A percentile compares a stretch with the other conserved stretches of the same genome.
Conservation (phyloP, 1,140 invertebrate genomes). For the Microvelia longipes region DNA sequence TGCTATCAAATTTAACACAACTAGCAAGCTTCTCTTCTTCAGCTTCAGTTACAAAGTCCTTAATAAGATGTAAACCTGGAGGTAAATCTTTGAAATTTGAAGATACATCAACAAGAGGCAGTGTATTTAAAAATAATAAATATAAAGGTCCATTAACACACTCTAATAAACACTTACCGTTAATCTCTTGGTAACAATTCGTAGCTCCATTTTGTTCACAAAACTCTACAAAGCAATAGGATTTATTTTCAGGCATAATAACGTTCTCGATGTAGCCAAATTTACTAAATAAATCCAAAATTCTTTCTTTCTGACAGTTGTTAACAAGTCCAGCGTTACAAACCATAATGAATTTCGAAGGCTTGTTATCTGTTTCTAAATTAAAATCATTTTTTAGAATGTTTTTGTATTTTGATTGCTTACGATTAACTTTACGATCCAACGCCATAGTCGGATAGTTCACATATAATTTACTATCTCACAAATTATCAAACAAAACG, state of each 20-base stretch:
- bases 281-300: constrained; percentile 36
- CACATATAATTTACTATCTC: constrained; percentile 12
- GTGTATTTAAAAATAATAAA: constrained; percentile 37
- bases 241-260: constrained; percentile 51
- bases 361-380: not conserved
- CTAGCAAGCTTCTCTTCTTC: constrained; percentile 53
- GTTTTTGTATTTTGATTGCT: constrained; percentile 2
- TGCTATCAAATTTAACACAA: constrained; percentile 30
- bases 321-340: constrained; percentile 62
- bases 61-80: constrained; percentile 52
- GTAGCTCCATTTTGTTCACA: constrained; percentile 31
- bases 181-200: constrained; percentile 35
- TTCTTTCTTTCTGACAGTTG: constrained; percentile 43
- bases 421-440: constrained; percentile 30
- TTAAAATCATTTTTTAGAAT: constrained; percentile 3
- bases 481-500: constrained; percentile 28
- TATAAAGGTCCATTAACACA: constrained; percentile 42
- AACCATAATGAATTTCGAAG: constrained; percentile 38
- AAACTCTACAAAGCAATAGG: constrained; percentile 56
- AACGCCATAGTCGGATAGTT: not conserved
- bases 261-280: constrained; percentile 39
- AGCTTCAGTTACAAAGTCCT: constrained; percentile 53
- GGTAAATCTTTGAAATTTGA: constrained; percentile 36
- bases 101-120: constrained; percentile 28
- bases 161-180: constrained; percentile 35